Evolutionary conservation across 2,888 invertebrate genomes (phyloP).

Genomic region (Dicranocentrus wangi): DNA sequence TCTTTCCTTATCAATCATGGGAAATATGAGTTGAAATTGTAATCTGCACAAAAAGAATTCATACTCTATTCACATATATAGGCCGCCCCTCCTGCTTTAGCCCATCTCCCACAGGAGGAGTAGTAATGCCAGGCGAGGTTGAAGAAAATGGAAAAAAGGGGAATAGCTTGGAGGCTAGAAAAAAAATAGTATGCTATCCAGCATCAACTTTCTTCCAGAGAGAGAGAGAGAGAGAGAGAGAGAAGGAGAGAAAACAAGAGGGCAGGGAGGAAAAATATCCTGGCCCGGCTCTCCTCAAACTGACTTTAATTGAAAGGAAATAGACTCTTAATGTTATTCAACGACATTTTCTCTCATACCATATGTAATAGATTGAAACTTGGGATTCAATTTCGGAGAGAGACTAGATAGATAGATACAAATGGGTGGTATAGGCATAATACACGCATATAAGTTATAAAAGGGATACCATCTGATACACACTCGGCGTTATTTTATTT

Average conservation of each 20-base stretch:
- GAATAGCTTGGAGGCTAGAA: too few species aligned
- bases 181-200: not conserved
- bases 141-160: slow-evolving; percentile 1
- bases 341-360: not conserved
- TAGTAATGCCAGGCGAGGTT: too few species aligned
- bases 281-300: too few species aligned
- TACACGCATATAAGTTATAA: too few species aligned
- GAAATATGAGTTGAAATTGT: slow-evolving; percentile 47
- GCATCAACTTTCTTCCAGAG: not conserved
- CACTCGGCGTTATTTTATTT: too few species aligned
- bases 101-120: too few species aligned
- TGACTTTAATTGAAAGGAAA: slow-evolving; percentile 22
- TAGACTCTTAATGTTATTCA: slow-evolving; percentile 15
- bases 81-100: not conserved
- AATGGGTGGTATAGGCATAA: too few species aligned
- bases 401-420: too few species aligned
- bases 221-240: slow-evolving; percentile 1
- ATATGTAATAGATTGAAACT: not conserved
- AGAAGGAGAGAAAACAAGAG: not conserved
- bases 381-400: slow-evolving; percentile 9
- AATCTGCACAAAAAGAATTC: slow-evolving; percentile 31
- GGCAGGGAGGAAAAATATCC: not conserved
- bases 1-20: slow-evolving; percentile 45
- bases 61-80: not conserved
- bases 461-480: too few species aligned